These are phyloP conservation scores for Leontocebus nigricollis DNA, from an alignment of 2,797 vertebrate genomes.

Conservation along the genomic window DNA sequence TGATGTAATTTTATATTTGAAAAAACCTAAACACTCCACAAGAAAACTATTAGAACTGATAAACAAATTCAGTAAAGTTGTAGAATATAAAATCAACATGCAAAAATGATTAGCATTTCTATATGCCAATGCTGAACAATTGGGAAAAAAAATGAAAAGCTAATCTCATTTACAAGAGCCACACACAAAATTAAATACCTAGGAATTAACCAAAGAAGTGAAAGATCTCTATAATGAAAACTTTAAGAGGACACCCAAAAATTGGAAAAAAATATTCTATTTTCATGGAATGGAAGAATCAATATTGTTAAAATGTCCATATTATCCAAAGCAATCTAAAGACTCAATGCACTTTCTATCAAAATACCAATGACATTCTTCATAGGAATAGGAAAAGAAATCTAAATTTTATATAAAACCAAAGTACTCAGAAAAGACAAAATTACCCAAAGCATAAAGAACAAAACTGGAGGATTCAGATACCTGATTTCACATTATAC, in stretches of 20 bases:
- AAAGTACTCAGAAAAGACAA: not conserved
- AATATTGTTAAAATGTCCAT: not conserved
- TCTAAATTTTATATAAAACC: not conserved
- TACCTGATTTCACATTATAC: not conserved
- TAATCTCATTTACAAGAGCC: not conserved
- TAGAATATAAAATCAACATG: not conserved
- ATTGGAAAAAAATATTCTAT: not conserved
- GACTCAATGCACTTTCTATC: not conserved
- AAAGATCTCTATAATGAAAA: not conserved
- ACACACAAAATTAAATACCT: not conserved
- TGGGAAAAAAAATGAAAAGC: not conserved
- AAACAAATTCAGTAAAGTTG: not conserved
- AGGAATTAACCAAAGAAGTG: not conserved
- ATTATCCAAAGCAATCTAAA: not conserved
- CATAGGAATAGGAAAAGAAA: not conserved
- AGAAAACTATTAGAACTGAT: not conserved
- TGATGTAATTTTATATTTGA: not conserved
- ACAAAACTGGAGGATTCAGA: not conserved
- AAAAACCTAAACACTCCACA: not conserved
- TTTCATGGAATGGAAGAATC: not conserved
- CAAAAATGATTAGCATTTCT: not conserved
- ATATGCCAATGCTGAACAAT: not conserved
- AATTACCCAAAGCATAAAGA: not conserved
- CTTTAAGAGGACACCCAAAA: not conserved
- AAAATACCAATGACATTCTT: not conserved